Evolutionary conservation across 2,113 vertebrate genomes (phyloP).

Genomic region (Protobothrops flavoviridis): DNA sequence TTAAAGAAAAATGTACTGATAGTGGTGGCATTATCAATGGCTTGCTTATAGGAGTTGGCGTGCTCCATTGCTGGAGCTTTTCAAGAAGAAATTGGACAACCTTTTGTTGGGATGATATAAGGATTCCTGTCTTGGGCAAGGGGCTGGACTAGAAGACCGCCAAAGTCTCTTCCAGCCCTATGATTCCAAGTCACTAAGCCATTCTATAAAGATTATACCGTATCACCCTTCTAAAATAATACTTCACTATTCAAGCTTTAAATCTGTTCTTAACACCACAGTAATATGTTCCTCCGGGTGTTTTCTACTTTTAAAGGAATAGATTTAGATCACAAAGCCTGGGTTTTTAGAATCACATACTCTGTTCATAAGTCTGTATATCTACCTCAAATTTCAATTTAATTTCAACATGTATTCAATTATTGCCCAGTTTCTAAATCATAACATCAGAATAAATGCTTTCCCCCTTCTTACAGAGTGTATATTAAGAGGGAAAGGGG

Average conservation of each 20-base stretch:
- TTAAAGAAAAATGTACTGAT: too few species aligned
- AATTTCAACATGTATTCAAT: not conserved
- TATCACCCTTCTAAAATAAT: not conserved
- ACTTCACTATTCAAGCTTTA: not conserved
- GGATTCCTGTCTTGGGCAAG: too few species aligned
- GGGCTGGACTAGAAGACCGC: too few species aligned
- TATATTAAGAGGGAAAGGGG: not conserved
- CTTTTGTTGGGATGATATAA: too few species aligned
- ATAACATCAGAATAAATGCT: not conserved
- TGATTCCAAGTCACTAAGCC: too few species aligned
- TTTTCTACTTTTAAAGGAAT: not conserved
- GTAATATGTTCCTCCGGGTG: not conserved
- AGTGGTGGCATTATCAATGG: too few species aligned
- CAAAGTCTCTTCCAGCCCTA: too few species aligned
- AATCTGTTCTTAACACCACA: not conserved
- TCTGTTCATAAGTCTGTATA: not conserved
- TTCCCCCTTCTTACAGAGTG: not conserved
- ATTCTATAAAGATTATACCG: not conserved
- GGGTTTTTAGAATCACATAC: not conserved
- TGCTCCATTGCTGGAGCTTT: too few species aligned
- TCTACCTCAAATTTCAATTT: not conserved
- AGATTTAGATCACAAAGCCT: not conserved
- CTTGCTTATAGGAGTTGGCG: too few species aligned
- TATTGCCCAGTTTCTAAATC: not conserved
- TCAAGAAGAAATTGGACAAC: too few species aligned